Base-by-base conservation (phyloP, 64 coral and sea anemone genomes). In the Dendronephthya gigantea region DNA sequence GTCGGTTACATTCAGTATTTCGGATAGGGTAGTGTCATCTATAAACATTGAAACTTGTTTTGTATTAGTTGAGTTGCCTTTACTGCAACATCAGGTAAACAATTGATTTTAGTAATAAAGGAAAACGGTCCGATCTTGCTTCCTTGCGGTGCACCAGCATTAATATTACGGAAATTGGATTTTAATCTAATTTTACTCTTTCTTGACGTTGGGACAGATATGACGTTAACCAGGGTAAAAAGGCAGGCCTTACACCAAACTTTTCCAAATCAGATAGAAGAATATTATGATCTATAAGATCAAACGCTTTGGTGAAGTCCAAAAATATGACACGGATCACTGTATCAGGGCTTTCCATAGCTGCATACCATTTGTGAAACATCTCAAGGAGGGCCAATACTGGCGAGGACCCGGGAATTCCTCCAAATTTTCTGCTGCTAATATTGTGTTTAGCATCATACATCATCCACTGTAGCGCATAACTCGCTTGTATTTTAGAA, bases 111-210 rank as follows among this genome's bases (percentile, higher is more conserved):
- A 75, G 69, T 30, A 75, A 4, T 27, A 75, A 75, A 75, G n/a
- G 30, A 75, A 75, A 75, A 75, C n/a, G 69, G 69, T 75, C n/a
- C 69, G 35, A 75, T 75, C 69, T 75, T 75, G 69, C 69, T 66
- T 17, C 58, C 58, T 66, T 66, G 58, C 3, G 58, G 58, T 66
- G 22, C 58, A 15, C 58, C 58, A 66, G 58, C 58, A 15, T 66
- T 66, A 15, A 66, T 66, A 66, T 66, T 66, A 15, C 58, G 29
- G 58, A 66, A 66, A 66, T 66, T 15, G 58, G 14, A 66, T 30
- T 66, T 17, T 17, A 5, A 3, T 66, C 58, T 5, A 66, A 66
- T 66, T 66, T 66, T 6, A 66, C 58, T 66, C 58, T 66, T 66
- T 66, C 6, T 66, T 15, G 58, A 66, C 58, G 58, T 66, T 66